These are phyloP conservation scores for Apus apus DNA, from an alignment of 2,113 vertebrate species.

Conservation along the genomic window DNA sequence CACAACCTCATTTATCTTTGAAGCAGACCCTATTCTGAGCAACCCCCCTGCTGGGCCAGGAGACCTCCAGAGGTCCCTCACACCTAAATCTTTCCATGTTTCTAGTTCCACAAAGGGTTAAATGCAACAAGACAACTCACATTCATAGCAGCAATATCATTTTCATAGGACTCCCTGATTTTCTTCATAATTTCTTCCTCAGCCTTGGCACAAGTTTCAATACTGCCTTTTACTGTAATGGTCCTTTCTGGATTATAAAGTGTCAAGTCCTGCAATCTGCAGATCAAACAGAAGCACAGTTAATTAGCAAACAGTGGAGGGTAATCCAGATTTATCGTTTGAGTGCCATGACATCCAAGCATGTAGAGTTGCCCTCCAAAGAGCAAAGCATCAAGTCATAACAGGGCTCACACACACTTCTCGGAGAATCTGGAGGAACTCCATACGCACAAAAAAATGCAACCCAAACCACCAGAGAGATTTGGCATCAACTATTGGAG, in stretches of 20 bases:
- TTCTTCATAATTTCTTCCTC: constrained; percentile 99
- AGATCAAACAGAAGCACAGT: constrained; percentile 14
- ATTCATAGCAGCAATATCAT: constrained; percentile 97
- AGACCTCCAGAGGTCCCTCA: not conserved
- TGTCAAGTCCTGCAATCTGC: constrained; percentile 94
- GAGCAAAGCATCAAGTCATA: not conserved
- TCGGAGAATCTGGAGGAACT: not conserved
- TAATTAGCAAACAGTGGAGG: not conserved
- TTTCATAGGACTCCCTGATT: constrained; percentile 95
- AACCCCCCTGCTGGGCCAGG: not conserved
- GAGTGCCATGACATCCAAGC: not conserved
- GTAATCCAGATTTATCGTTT: not conserved
- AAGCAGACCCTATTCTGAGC: rapidly evolving
- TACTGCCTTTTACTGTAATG: constrained; percentile 92
- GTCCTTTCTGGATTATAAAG: constrained; percentile 96
- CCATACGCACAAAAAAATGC: not conserved
- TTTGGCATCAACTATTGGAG: not conserved
- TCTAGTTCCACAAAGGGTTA: not conserved
- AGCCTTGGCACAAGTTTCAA: constrained; percentile 89
- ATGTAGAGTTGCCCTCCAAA: not conserved
- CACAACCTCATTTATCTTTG: not conserved
- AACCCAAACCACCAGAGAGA: rapidly evolving
- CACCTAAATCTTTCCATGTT: not conserved
- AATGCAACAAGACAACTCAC: constrained; percentile 77
- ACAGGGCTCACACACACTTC: not conserved